A percentile compares a stretch with the other conserved stretches of the same genome.
These are phyloP conservation scores for Arenicola marina DNA, from an alignment of 2,888 invertebrate genomes.

Conservation along the genomic window DNA sequence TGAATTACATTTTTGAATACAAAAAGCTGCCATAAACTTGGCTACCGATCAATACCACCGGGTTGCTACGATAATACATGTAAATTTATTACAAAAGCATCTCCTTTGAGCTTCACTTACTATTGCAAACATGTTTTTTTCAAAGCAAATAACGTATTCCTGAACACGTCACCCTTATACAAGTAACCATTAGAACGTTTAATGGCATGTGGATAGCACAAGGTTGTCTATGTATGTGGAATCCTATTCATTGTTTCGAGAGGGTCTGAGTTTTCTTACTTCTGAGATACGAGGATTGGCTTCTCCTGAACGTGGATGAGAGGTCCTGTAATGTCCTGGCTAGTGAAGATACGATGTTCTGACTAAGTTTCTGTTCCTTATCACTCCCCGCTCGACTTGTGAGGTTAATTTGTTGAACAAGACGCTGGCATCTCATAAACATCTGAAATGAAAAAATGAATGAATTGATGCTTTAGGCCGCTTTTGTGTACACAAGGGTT, in stretches of 20 bases:
- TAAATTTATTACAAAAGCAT: too few species aligned
- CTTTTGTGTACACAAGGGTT: too few species aligned
- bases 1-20: too few species aligned
- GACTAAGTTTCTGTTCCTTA: slow-evolving; percentile 76
- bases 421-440: slow-evolving; percentile 66
- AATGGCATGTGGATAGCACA: too few species aligned
- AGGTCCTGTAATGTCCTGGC: slow-evolving; percentile 87
- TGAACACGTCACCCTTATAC: not conserved
- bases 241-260: too few species aligned
- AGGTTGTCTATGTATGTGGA: too few species aligned
- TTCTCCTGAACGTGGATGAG: slow-evolving; percentile 79
- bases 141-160: not conserved
- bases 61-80: too few species aligned
- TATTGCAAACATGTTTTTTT: not conserved
- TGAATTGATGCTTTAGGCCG: not conserved
- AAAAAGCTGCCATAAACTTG: too few species aligned
- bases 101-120: not conserved
- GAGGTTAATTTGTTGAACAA: slow-evolving; percentile 66
- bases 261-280: slow-evolving; percentile 66
- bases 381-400: slow-evolving; percentile 21
- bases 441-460: slow-evolving; percentile 55
- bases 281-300: slow-evolving; percentile 84
- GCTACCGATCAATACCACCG: too few species aligned
- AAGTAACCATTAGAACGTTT: too few species aligned
- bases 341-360: slow-evolving; percentile 82